phyloP scores from a whole-genome alignment of 2,113 vertebrate species.

The Cynoglossus semilaevis region DNA sequence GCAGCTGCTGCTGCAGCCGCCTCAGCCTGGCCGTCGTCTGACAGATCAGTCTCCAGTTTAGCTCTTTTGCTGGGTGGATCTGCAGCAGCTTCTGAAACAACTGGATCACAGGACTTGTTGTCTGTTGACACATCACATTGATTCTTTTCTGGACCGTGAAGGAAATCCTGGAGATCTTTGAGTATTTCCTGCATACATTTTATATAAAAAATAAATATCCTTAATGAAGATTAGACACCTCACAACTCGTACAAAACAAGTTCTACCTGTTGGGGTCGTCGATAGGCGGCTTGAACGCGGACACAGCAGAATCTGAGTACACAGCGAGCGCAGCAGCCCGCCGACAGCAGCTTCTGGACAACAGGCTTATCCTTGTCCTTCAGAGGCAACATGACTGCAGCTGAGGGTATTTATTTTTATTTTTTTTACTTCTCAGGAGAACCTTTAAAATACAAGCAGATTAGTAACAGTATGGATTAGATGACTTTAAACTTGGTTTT shows the following conservation, averaged over 20 bases:
- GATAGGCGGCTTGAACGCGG: conserved; percentile 79
- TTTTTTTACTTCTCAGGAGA: too few species aligned
- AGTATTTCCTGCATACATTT: conserved; percentile 75
- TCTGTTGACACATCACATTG: conserved; percentile 20
- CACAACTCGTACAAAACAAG: neutral
- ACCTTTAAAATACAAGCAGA: too few species aligned
- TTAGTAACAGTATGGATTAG: too few species aligned
- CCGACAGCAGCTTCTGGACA: conserved; percentile 76
- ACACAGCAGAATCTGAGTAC: conserved; percentile 89
- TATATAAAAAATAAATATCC: too few species aligned
- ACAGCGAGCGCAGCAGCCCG: conserved; percentile 90
- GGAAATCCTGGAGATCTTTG: conserved; percentile 77
- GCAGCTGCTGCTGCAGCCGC: too few species aligned
- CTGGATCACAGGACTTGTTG: conserved; percentile 41
- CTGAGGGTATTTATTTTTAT: neutral
- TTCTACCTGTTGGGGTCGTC: conserved; percentile 77
- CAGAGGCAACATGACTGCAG: conserved; percentile 79
- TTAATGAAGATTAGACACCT: too few species aligned
- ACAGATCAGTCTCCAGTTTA: conserved; percentile 64
- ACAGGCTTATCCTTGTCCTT: conserved; percentile 83
- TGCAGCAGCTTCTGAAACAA: conserved; percentile 18
- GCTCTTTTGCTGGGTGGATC: conserved; percentile 83
- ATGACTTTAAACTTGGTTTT: too few species aligned
- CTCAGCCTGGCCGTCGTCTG: neutral
- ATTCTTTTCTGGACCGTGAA: conserved; percentile 44